Conservation (phyloP, 2,797 vertebrate genomes). For the Botia almorhae region DNA sequence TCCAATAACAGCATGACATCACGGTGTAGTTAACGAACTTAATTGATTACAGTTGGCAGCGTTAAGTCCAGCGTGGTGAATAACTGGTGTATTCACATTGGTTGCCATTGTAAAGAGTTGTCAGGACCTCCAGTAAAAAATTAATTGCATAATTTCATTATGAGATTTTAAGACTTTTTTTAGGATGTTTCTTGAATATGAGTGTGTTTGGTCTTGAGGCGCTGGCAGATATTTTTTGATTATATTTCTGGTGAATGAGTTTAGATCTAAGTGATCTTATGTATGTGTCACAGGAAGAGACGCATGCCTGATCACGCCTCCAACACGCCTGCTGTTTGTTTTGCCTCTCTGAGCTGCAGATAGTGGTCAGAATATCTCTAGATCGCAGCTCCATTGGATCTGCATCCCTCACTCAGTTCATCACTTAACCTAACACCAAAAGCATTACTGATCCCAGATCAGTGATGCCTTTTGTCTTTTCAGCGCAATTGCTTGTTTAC, state of each 20-base stretch:
- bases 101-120: too few species aligned
- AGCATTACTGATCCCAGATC: not conserved
- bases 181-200: too few species aligned
- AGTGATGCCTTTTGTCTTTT: conserved; percentile 50
- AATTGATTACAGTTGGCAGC: conserved; percentile 9
- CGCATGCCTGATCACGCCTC: conserved; percentile 71
- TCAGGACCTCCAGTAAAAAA: too few species aligned
- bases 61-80: not conserved
- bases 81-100: too few species aligned
- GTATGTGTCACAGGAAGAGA: conserved; percentile 59
- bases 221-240: too few species aligned
- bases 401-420: not conserved
- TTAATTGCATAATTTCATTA: too few species aligned
- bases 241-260: conserved; percentile 53
- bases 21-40: not conserved
- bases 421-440: not conserved
- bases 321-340: conserved; percentile 67
- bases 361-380: conserved; percentile 53
- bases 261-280: conserved; percentile 46
- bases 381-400: conserved; percentile 51
- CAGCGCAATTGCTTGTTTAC: conserved; percentile 63
- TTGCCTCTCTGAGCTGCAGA: conserved; percentile 46
- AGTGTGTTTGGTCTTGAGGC: too few species aligned
- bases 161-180: too few species aligned
- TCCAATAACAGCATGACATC: conserved; percentile 8